Evolutionary conservation across 2,113 vertebrate species (phyloP).

Genomic region (Cichladusa arquata): DNA sequence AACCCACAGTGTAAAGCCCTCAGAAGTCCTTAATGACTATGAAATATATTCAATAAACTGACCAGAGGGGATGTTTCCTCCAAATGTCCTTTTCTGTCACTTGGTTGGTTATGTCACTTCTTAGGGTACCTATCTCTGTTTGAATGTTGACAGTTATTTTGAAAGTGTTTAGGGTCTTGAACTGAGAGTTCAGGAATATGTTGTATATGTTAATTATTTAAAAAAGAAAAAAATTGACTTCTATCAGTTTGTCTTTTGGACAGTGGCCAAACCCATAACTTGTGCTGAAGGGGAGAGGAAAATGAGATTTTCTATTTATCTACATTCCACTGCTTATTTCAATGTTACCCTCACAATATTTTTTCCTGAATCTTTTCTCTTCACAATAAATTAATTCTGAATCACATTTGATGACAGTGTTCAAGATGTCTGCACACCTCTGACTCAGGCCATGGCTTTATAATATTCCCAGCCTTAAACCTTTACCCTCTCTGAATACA

Average conservation of each 20-base stretch:
- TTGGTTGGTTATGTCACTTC: neutral
- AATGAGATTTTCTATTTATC: neutral
- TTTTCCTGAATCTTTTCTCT: neutral
- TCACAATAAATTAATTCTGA: neutral
- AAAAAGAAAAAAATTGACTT: neutral
- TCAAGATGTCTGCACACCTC: neutral
- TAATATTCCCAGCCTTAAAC: neutral
- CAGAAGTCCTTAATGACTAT: neutral
- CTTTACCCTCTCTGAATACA: neutral
- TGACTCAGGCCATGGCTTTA: neutral
- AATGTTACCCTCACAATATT: neutral
- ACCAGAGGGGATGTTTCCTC: neutral
- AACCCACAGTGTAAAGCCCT: rapidly evolving
- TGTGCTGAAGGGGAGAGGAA: neutral
- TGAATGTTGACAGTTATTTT: neutral
- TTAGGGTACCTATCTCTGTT: neutral
- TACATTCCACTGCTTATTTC: neutral
- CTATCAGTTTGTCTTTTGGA: neutral
- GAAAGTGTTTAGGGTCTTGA: neutral
- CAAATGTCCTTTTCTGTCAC: neutral
- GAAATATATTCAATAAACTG: neutral
- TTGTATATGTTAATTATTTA: neutral
- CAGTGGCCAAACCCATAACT: neutral
- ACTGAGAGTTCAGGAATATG: neutral
- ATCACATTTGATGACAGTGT: neutral